Conservation (phyloP, 2,113 vertebrate species). For the Vicugna pacos region DNA sequence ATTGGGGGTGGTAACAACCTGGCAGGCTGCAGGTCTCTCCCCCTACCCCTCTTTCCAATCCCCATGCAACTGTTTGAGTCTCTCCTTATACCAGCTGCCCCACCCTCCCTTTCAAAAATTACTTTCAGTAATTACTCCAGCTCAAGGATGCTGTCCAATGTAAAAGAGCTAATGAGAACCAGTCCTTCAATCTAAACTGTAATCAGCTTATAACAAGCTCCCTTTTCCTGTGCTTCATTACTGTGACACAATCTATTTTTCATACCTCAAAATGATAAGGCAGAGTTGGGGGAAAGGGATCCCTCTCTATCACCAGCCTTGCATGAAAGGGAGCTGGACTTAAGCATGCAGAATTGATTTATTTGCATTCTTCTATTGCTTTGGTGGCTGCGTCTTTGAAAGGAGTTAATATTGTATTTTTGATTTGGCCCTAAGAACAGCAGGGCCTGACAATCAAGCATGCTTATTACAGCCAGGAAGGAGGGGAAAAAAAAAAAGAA, state of each 20-base stretch:
- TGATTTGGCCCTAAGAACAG: constrained; percentile 84
- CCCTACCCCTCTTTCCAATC: constrained; percentile 8
- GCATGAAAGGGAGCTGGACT: constrained; percentile 81
- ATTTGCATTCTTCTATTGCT: constrained; percentile 86
- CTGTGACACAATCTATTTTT: constrained; percentile 85
- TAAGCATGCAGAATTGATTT: constrained; percentile 87
- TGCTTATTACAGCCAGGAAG: constrained; percentile 79
- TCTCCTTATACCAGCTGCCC: constrained; percentile 2
- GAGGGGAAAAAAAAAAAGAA: constrained; percentile 43
- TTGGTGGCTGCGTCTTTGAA: constrained; percentile 82
- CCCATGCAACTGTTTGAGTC: constrained; percentile 29
- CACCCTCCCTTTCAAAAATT: constrained; percentile 75
- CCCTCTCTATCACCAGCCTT: constrained; percentile 71
- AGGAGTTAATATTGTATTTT: constrained; percentile 84
- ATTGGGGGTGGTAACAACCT: neutral
- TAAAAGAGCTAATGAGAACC: constrained; percentile 86
- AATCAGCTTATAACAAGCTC: constrained; percentile 86
- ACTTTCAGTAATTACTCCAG: constrained; percentile 81
- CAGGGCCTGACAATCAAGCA: constrained; percentile 84
- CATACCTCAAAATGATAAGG: constrained; percentile 84
- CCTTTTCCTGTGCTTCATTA: constrained; percentile 86
- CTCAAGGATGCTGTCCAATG: constrained; percentile 79
- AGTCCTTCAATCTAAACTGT: constrained; percentile 83
- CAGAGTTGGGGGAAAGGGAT: constrained; percentile 61
- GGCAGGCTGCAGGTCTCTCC: neutral